phyloP scores from a whole-genome alignment of 2,888 invertebrate genomes.

The Chalcosyrphus nemorum region DNA sequence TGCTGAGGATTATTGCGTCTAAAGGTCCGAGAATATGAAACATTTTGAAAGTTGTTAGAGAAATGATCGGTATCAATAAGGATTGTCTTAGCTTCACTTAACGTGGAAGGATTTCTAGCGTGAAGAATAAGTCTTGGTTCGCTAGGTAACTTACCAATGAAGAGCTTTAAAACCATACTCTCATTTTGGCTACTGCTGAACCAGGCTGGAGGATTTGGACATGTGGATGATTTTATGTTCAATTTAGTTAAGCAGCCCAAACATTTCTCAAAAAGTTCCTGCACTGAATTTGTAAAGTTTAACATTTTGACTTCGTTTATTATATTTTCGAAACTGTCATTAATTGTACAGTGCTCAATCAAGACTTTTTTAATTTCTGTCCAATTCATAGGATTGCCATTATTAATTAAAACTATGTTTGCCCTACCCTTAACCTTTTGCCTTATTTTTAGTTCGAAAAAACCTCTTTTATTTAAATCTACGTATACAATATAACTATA shows the following conservation, averaged over 20 bases:
- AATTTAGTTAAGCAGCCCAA: neutral
- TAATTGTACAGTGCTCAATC: neutral
- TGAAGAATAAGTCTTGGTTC: neutral
- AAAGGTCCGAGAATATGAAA: neutral
- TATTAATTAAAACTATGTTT: neutral
- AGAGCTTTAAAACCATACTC: neutral
- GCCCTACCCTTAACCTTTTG: neutral
- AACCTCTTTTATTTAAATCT: neutral
- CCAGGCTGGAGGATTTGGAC: neutral
- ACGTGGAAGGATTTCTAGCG: neutral
- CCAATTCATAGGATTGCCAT: neutral
- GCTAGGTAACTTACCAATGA: neutral
- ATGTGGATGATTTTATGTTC: neutral
- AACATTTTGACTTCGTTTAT: neutral
- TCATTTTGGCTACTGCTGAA: neutral
- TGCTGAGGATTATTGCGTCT: neutral
- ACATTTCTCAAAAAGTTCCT: neutral
- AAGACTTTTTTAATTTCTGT: neutral
- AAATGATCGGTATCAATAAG: conserved; percentile 14
- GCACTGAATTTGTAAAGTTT: neutral
- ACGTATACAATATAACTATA: neutral
- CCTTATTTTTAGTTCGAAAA: neutral
- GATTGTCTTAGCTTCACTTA: conserved; percentile 17
- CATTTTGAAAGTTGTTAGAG: neutral
- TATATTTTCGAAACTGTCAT: neutral